Conservation (phyloP, 2,888 invertebrate species). For the Microplitis deprimator region DNA sequence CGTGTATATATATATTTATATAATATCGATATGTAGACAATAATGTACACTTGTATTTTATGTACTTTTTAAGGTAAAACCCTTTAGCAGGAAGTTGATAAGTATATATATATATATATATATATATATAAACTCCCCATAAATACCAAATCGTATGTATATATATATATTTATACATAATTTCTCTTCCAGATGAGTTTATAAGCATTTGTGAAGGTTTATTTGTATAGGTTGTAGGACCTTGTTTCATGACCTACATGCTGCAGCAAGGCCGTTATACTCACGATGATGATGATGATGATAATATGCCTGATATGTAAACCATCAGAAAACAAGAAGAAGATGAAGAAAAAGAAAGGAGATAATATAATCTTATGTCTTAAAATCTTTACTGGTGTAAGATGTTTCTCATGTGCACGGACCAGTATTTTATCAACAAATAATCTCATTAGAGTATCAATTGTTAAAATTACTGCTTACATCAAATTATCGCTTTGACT, state of each 20-base stretch:
- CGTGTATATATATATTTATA: neutral
- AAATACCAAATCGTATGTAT: neutral
- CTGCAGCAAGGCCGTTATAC: slow-evolving; percentile 70
- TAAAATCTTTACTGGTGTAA: neutral
- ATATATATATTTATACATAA: neutral
- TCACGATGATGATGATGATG: slow-evolving; percentile 55
- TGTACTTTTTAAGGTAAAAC: neutral
- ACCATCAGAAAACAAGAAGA: neutral
- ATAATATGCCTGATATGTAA: neutral
- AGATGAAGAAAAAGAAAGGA: neutral
- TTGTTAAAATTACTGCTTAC: too few relatives aligned
- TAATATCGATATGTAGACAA: neutral
- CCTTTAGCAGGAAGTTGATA: neutral
- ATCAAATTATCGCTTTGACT: too few relatives aligned
- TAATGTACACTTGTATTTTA: neutral
- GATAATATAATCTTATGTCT: neutral
- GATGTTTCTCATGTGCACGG: too few relatives aligned
- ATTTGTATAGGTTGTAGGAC: slow-evolving; percentile 61
- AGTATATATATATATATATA: too few relatives aligned
- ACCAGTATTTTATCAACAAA: too few relatives aligned
- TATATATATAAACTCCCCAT: too few relatives aligned
- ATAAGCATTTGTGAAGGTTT: neutral
- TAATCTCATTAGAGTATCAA: too few relatives aligned
- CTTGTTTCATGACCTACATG: slow-evolving; percentile 71
- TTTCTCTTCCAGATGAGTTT: slow-evolving; percentile 22